Evolutionary conservation across 2,888 invertebrate genomes (phyloP).

Genomic region (Drosophila infuscata): DNA sequence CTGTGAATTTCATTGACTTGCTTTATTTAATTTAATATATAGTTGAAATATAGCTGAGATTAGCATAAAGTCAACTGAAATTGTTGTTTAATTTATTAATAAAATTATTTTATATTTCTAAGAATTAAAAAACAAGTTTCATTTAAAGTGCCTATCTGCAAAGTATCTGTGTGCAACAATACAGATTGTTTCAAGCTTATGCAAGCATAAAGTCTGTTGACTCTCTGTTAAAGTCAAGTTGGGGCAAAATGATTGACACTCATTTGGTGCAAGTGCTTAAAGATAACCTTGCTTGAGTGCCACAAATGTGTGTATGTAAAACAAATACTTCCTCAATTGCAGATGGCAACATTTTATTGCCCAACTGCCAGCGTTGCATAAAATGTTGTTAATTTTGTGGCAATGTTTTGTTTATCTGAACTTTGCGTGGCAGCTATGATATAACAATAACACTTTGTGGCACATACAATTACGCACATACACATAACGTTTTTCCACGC

Average conservation of each 20-base stretch:
- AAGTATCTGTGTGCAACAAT: background rate
- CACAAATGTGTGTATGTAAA: background rate
- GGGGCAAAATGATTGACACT: background rate
- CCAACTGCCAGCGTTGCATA: slow-evolving; percentile 21
- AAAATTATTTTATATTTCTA: no score
- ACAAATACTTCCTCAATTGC: background rate
- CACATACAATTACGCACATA: slow-evolving; percentile 35
- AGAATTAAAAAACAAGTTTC: background rate
- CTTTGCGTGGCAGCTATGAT: slow-evolving; percentile 51
- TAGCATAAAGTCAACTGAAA: background rate
- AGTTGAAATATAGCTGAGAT: background rate
- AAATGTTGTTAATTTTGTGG: slow-evolving; percentile 17
- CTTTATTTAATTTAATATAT: background rate
- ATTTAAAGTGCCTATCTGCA: background rate
- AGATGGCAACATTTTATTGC: slow-evolving; percentile 3
- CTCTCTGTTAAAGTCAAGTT: background rate
- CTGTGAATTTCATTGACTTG: background rate
- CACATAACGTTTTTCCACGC: slow-evolving; percentile 56
- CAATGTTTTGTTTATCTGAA: slow-evolving; percentile 62
- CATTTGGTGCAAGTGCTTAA: background rate
- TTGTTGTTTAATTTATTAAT: background rate
- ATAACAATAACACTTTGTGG: slow-evolving; percentile 48
- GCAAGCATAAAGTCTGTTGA: background rate
- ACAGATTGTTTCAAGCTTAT: background rate
- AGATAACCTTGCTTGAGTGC: slow-evolving; percentile 18